Evolutionary conservation across 2,113 vertebrate species (phyloP).

Genomic region (Prunella fulvescens): DNA sequence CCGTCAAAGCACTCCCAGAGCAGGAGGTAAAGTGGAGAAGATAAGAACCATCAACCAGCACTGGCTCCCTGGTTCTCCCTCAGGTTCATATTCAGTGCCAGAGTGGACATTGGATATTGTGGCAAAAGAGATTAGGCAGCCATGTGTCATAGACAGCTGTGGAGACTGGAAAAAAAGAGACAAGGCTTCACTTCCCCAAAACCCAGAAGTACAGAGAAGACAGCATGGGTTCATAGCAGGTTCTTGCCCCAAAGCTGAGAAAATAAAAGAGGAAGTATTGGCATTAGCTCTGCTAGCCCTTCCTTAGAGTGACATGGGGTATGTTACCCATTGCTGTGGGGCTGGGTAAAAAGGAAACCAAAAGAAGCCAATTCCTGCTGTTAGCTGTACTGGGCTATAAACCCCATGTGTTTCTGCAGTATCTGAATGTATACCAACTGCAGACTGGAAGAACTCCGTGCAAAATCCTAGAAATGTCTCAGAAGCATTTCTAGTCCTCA

Average conservation of each 20-base stretch:
- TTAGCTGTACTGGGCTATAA: background rate
- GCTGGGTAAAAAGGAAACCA: background rate
- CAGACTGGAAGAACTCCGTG: background rate
- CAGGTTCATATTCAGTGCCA: background rate
- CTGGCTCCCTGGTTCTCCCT: background rate
- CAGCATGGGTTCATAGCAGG: background rate
- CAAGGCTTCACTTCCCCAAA: background rate
- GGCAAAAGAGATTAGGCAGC: background rate
- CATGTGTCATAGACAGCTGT: background rate
- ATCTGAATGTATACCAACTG: background rate
- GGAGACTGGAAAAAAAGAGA: background rate
- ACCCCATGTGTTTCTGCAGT: background rate
- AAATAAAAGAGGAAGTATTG: background rate
- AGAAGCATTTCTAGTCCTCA: conserved; percentile 28
- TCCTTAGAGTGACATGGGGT: background rate
- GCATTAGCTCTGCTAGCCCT: background rate
- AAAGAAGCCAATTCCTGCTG: background rate
- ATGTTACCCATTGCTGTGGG: background rate
- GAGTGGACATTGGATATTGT: background rate
- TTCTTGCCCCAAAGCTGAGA: background rate
- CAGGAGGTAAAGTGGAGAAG: background rate
- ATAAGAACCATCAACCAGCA: background rate
- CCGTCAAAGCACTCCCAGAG: background rate
- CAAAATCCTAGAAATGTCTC: conserved; percentile 43
- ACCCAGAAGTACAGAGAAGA: background rate